A percentile compares a stretch with the other conserved stretches of the same genome.
Conservation (phyloP, 2,888 invertebrate species). For the Mechanitis mazaeus region DNA sequence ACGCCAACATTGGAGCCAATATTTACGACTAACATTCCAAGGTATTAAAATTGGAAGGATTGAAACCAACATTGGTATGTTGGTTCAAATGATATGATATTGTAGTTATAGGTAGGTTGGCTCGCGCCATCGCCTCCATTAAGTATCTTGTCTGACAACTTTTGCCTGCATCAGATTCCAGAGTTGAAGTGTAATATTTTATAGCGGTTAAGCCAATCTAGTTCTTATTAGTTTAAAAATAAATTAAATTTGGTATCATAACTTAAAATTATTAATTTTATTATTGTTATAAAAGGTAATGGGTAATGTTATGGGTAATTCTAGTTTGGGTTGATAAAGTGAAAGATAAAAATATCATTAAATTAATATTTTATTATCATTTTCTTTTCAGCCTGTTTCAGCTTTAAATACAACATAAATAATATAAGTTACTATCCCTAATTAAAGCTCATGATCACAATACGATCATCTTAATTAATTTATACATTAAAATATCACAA, state of each 20-base stretch:
- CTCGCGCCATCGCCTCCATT: slow-evolving; percentile 35
- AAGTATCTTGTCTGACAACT: slow-evolving; percentile 57
- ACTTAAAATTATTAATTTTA: neutral
- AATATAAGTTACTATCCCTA: slow-evolving; percentile 61
- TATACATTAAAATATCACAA: slow-evolving; percentile 70
- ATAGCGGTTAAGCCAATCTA: slow-evolving; percentile 39
- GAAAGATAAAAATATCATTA: slow-evolving; percentile 51
- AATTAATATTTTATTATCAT: slow-evolving; percentile 49
- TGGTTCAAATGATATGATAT: slow-evolving; percentile 19
- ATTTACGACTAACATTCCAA: neutral
- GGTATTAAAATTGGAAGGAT: slow-evolving; percentile 3
- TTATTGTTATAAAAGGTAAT: neutral
- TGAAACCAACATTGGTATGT: slow-evolving; percentile 19
- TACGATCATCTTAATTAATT: slow-evolving; percentile 48
- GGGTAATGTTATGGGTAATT: neutral
- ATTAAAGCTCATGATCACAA: slow-evolving; percentile 72
- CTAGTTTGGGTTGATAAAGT: slow-evolving; percentile 16
- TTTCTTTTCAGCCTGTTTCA: slow-evolving; percentile 24
- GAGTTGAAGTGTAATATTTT: slow-evolving; percentile 38
- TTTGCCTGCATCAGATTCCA: slow-evolving; percentile 43
- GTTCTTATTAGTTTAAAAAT: slow-evolving; percentile 36
- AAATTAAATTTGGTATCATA: slow-evolving; percentile 8
- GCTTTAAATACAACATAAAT: slow-evolving; percentile 37
- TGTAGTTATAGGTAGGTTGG: slow-evolving; percentile 26
- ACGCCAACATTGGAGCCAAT: neutral